Evolutionary conservation across 2,888 invertebrate species (phyloP).

Genomic region (Andrena flavipes): DNA sequence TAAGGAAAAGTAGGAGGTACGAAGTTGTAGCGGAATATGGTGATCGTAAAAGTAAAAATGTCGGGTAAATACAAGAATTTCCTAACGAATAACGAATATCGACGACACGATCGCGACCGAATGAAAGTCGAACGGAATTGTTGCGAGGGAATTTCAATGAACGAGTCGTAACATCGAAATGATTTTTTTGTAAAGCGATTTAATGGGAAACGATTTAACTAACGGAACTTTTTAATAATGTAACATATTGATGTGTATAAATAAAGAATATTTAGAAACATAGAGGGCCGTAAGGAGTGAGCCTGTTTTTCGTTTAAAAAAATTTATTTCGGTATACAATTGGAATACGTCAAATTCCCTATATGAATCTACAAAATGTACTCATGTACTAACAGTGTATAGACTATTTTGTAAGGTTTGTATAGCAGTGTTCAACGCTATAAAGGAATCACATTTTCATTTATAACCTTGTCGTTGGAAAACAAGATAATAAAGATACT

Average conservation of each 20-base stretch:
- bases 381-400: constrained; percentile 49
- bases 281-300: background rate
- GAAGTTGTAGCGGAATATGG: constrained; percentile 8
- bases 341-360: constrained; percentile 17
- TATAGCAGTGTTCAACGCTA: background rate
- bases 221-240: constrained; percentile 77
- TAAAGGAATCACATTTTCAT: constrained; percentile 28
- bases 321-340: constrained; percentile 40
- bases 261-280: constrained; percentile 69
- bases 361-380: constrained; percentile 54
- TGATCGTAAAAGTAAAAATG: constrained; percentile 5
- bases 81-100: constrained; percentile 44
- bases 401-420: constrained; percentile 45
- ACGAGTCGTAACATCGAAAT: constrained; percentile 11
- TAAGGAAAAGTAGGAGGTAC: constrained; percentile 18
- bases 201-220: constrained; percentile 64
- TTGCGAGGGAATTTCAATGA: constrained; percentile 16
- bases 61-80: constrained; percentile 8
- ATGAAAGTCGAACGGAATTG: constrained; percentile 43
- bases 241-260: constrained; percentile 76
- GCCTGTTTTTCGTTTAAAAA: constrained; percentile 26
- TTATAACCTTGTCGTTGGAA: background rate
- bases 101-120: constrained; percentile 33
- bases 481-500: constrained; percentile 10
- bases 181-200: constrained; percentile 32